Evolutionary conservation across 2,113 vertebrate species (phyloP).

Genomic region (Castor canadensis): DNA sequence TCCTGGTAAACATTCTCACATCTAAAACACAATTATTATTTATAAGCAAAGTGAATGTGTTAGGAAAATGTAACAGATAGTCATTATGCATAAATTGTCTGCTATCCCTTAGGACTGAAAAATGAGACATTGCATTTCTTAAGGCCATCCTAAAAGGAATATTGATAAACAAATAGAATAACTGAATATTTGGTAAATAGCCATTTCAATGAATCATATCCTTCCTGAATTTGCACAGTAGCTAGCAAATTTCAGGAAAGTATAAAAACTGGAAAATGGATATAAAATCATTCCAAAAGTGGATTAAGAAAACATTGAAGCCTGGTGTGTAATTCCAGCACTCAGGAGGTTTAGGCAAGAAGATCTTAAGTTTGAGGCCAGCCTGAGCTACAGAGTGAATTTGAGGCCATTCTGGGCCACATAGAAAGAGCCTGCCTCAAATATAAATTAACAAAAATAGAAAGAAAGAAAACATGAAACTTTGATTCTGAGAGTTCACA

Average conservation of each 20-base stretch:
- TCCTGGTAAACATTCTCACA: constrained; percentile 67
- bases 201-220: constrained; percentile 49
- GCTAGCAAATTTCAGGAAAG: constrained; percentile 33
- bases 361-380: no score
- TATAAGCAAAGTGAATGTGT: constrained; percentile 73
- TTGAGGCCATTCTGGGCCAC: no score
- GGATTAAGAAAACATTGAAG: not conserved
- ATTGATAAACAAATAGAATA: constrained; percentile 73
- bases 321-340: no score
- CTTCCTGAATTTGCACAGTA: constrained; percentile 64
- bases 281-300: not conserved
- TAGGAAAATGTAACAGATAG: constrained; percentile 73
- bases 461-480: no score
- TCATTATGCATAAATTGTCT: constrained; percentile 65
- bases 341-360: no score
- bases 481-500: not conserved
- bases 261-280: not conserved
- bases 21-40: constrained; percentile 75
- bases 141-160: constrained; percentile 63
- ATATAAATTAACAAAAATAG: no score
- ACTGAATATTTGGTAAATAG: constrained; percentile 75
- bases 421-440: no score
- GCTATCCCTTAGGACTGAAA: constrained; percentile 51
- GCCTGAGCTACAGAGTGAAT: no score
- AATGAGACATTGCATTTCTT: constrained; percentile 70